Base-by-base conservation (phyloP, 2,888 invertebrate species). In the Aphidius colemani region DNA sequence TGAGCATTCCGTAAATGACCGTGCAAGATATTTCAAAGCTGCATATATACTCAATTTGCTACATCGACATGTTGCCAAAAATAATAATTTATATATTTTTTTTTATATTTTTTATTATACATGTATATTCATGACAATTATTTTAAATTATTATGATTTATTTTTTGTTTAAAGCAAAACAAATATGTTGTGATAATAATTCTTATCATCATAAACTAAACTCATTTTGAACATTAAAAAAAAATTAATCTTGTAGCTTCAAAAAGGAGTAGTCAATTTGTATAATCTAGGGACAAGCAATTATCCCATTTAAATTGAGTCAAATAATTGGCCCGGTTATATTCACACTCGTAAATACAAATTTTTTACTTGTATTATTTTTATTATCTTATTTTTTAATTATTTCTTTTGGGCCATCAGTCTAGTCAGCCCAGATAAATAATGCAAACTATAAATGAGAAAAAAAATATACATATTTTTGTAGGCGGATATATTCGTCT, bases 251-350 rank as follows among this genome's bases (percentile, higher is more conserved):
- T 57, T 46, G 45, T 48, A 46, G 11, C 30, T 10, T 7, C 39
- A 39, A 18, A 11, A 30, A 30, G 13, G 40, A 46, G 46, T 39
- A 46, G 30, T 10, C 39, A 39, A 45, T 39, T 39, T 45, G 46
- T 57, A 56, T 44, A 45, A 11, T 30, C 46, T 50, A 50, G 51
- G 51, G 59, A 46, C 46, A 57, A 57, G 79, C 79, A 80, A 80
- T 80, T 80, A 80, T 80, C 80, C 79, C 78, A 80, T 80, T 80
- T 79, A 80, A 80, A 80, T 80, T 78, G 79, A 79, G 78, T 77
- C 76, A 76, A 76, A 80, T 79, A 80, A 80, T 80, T 78, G 79
- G 77, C 78, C 76, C 73, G 67, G 73, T 77, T 80, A 79, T 79
- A 80, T 80, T 80, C 80, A 76, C 80, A 80, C 78, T 80, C 80